phyloP scores from a whole-genome alignment of 2,113 vertebrate genomes.

The Anhinga rufa region DNA sequence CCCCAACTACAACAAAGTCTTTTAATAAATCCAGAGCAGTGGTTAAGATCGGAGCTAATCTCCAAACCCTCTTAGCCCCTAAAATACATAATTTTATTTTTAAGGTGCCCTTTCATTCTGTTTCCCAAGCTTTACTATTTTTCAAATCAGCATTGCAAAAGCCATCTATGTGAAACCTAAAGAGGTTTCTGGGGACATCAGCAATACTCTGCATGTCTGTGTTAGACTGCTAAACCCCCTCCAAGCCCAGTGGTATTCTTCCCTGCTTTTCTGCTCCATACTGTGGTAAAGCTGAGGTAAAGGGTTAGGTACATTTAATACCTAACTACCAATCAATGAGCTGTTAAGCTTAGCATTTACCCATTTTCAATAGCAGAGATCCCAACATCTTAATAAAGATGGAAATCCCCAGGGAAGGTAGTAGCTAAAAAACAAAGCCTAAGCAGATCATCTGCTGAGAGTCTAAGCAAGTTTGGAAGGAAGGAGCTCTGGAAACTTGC shows the following conservation, averaged over 20 bases:
- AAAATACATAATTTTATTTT: neutral
- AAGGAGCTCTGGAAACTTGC: rapidly evolving
- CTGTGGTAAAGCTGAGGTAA: neutral
- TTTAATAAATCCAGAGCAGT: neutral
- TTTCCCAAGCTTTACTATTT: neutral
- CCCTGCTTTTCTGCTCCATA: neutral
- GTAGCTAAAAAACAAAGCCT: neutral
- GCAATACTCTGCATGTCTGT: neutral
- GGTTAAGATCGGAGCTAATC: neutral
- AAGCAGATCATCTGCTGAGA: neutral
- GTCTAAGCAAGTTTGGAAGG: rapidly evolving
- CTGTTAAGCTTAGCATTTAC: neutral
- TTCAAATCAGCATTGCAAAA: neutral
- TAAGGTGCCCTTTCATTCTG: neutral
- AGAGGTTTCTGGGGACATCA: neutral
- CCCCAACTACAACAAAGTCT: neutral
- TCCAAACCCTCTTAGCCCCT: neutral
- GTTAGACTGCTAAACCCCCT: neutral
- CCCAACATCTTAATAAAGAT: neutral
- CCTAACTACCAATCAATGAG: neutral
- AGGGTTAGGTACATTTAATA: neutral
- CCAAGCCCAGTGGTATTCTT: neutral
- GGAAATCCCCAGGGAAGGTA: neutral
- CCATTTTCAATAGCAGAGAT: neutral
- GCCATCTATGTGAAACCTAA: neutral